A percentile compares a stretch with the other conserved stretches of the same genome.
phyloP scores from a whole-genome alignment of 2,888 invertebrate species.

The Pachycephus smyrnensis region DNA sequence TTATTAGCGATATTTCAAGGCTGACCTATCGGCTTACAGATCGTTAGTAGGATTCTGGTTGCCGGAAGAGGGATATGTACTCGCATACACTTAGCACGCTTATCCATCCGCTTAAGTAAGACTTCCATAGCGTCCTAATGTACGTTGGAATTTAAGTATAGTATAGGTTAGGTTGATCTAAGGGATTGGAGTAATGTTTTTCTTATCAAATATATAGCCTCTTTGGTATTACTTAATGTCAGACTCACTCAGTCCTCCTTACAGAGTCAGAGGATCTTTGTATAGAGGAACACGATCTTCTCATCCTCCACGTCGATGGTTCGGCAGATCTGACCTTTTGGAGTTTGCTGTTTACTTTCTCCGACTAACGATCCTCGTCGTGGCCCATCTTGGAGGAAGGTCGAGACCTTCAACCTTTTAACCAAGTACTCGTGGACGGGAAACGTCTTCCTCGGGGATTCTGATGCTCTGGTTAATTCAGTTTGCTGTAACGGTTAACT shows the following conservation, averaged over 20 bases:
- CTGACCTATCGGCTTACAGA: constrained; percentile 33
- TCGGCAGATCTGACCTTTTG: background rate
- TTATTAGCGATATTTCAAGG: constrained; percentile 42
- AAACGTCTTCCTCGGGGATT: background rate
- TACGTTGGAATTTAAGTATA: background rate
- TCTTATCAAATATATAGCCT: background rate
- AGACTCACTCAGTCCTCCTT: background rate
- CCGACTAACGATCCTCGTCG: background rate
- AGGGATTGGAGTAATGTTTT: background rate
- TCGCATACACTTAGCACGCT: constrained; percentile 60
- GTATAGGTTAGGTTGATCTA: background rate
- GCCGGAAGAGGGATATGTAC: constrained; percentile 50
- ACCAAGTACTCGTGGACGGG: background rate
- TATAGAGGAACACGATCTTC: background rate
- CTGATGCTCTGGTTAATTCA: background rate
- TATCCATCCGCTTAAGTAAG: constrained; percentile 58
- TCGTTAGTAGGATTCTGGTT: constrained; percentile 31
- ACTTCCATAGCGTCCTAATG: background rate
- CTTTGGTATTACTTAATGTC: background rate
- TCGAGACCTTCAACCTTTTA: background rate
- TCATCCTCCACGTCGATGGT: background rate
- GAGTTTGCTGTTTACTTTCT: background rate
- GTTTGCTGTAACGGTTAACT: background rate
- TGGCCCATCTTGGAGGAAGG: background rate
- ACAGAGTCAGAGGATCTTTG: background rate